Evolutionary conservation across 2,888 invertebrate species (phyloP).

Genomic region (Drosophila stalkeri): DNA sequence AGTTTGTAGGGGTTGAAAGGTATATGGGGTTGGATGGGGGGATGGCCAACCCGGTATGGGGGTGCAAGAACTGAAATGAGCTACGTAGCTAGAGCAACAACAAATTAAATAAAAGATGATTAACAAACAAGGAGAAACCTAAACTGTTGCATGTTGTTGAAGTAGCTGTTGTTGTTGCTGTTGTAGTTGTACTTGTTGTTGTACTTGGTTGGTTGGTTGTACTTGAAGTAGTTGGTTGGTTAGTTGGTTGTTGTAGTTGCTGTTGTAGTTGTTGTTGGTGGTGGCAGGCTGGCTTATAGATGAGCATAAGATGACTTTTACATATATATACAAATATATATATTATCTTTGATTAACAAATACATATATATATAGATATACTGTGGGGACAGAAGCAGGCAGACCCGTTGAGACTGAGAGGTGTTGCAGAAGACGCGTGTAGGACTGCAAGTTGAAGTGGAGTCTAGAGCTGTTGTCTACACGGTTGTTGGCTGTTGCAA

Average conservation of each 20-base stretch:
- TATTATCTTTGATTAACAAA: background rate
- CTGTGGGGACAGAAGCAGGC: constrained; percentile 54
- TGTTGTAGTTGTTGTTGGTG: constrained; percentile 17
- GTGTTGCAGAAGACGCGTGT: constrained; percentile 34
- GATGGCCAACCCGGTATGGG: constrained; percentile 25
- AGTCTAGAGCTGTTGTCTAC: constrained; percentile 44
- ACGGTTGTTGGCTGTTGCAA: constrained; percentile 50
- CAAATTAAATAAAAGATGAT: constrained; percentile 24
- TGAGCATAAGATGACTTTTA: constrained; percentile 45
- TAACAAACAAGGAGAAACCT: constrained; percentile 19
- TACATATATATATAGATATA: constrained; percentile 11
- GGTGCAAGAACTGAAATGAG: constrained; percentile 39
- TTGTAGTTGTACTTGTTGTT: constrained; percentile 12
- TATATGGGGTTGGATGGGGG: background rate
- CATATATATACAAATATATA: constrained; percentile 7
- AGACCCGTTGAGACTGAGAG: constrained; percentile 34
- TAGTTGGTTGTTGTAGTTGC: constrained; percentile 18
- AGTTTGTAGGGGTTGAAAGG: background rate
- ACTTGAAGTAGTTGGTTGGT: constrained; percentile 23
- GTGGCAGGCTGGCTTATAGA: constrained; percentile 58
- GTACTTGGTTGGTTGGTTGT: constrained; percentile 25
- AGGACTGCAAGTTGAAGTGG: constrained; percentile 39
- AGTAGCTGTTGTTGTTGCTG: constrained; percentile 22
- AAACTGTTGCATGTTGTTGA: constrained; percentile 26
- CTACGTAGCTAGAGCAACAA: constrained; percentile 35